Evolutionary conservation across 64 coral and sea anemone species (phyloP).

Genomic region (Porites lutea): DNA sequence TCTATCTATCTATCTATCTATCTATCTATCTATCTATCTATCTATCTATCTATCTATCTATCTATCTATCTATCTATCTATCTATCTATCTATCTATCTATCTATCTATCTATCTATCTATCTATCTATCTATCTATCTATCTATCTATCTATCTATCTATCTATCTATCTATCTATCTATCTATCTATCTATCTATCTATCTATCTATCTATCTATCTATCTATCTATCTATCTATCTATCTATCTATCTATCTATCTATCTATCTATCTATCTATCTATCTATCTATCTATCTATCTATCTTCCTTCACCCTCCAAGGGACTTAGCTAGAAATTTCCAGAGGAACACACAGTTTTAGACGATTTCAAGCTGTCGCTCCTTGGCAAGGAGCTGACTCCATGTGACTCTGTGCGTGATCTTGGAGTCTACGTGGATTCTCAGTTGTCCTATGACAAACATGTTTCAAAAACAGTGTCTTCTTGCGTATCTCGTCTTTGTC

Average conservation of each 20-base stretch:
- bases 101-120: not conserved
- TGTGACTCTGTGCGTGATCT: too few relatives aligned
- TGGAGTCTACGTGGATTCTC: too few relatives aligned
- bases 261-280: not conserved
- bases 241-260: not conserved
- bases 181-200: not conserved
- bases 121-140: not conserved
- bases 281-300: not conserved
- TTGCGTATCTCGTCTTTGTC: too few relatives aligned
- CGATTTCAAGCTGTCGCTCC: too few relatives aligned
- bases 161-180: not conserved
- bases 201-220: not conserved
- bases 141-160: not conserved
- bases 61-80: not conserved
- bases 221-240: not conserved
- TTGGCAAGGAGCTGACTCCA: too few relatives aligned
- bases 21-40: not conserved
- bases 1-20: not conserved
- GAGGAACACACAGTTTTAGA: too few relatives aligned
- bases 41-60: not conserved
- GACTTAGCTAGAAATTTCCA: too few relatives aligned
- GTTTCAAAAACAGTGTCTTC: too few relatives aligned
- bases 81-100: not conserved
- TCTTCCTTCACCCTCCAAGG: not conserved
- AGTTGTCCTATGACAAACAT: too few relatives aligned